Evolutionary conservation across 2,888 invertebrate genomes (phyloP).

Genomic region (Vesta saturnalis): DNA sequence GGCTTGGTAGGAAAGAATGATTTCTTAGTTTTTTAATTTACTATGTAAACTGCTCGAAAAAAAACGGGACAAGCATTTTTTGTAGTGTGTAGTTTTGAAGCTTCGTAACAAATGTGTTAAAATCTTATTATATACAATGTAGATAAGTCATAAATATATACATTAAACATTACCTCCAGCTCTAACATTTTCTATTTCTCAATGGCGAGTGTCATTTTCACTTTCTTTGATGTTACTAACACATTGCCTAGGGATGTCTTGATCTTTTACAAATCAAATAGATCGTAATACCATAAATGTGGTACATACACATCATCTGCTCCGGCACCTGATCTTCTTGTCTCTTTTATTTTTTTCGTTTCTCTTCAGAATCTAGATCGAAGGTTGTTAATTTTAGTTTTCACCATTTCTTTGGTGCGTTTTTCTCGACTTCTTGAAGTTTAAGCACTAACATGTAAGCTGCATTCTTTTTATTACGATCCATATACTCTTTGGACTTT

Average conservation of each 20-base stretch:
- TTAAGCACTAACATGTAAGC: constrained; percentile 36
- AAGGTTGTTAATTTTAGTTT: constrained; percentile 44
- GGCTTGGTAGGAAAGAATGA: too few relatives aligned
- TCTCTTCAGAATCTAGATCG: constrained; percentile 36
- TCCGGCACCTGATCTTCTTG: neutral
- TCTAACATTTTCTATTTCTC: too few relatives aligned
- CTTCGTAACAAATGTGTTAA: too few relatives aligned
- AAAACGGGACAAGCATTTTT: too few relatives aligned
- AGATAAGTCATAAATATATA: too few relatives aligned
- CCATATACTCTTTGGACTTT: constrained; percentile 42
- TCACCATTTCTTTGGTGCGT: constrained; percentile 35
- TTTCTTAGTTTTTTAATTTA: too few relatives aligned
- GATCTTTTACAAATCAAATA: neutral
- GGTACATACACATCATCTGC: neutral
- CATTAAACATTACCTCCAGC: too few relatives aligned
- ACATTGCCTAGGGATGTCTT: neutral
- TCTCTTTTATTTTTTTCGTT: neutral
- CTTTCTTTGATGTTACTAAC: neutral
- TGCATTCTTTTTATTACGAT: constrained; percentile 39
- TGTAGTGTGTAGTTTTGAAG: too few relatives aligned
- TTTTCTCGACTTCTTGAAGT: constrained; percentile 34
- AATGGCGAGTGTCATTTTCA: too few relatives aligned
- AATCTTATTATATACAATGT: too few relatives aligned
- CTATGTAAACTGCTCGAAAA: too few relatives aligned
- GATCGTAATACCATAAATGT: neutral